These are phyloP conservation scores for Chymomyza caudatula DNA, from an alignment of 2,888 invertebrate genomes.

Conservation along the genomic window DNA sequence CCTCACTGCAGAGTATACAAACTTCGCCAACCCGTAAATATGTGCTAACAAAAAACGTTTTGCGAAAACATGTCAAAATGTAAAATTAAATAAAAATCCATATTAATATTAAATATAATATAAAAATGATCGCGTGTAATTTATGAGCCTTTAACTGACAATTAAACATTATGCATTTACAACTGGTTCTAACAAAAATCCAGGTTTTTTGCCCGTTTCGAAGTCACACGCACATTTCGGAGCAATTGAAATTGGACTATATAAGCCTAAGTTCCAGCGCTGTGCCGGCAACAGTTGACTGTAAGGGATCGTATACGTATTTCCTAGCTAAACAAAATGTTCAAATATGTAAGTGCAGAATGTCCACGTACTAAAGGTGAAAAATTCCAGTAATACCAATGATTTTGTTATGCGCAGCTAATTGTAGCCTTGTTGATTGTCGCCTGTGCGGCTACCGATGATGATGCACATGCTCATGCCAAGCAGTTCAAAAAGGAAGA, in stretches of 20 bases:
- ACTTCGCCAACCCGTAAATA: neutral
- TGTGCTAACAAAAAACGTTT: neutral
- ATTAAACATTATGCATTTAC: neutral
- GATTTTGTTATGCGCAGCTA: conserved; percentile 25
- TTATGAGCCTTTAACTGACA: neutral
- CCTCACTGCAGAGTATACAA: neutral
- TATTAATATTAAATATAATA: neutral
- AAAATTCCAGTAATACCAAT: neutral
- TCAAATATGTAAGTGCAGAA: conserved; percentile 55
- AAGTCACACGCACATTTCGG: conserved; percentile 2
- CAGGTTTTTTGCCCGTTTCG: neutral
- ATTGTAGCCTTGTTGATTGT: conserved; percentile 43
- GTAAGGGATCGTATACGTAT: neutral
- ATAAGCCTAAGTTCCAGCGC: conserved; percentile 32
- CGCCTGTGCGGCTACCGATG: conserved; percentile 49
- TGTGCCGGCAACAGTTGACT: conserved; percentile 34
- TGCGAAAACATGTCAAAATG: neutral
- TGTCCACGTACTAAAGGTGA: neutral
- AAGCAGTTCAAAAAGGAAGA: conserved; percentile 60
- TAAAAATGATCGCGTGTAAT: neutral
- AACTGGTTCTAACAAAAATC: conserved; percentile 38
- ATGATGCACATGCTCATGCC: conserved; percentile 65
- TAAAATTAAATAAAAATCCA: neutral
- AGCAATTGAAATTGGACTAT: conserved; percentile 24
- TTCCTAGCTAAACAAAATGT: conserved; percentile 37